These are phyloP conservation scores for Lineus longissimus DNA, from an alignment of 1,140 invertebrate species.

Conservation along the genomic window DNA sequence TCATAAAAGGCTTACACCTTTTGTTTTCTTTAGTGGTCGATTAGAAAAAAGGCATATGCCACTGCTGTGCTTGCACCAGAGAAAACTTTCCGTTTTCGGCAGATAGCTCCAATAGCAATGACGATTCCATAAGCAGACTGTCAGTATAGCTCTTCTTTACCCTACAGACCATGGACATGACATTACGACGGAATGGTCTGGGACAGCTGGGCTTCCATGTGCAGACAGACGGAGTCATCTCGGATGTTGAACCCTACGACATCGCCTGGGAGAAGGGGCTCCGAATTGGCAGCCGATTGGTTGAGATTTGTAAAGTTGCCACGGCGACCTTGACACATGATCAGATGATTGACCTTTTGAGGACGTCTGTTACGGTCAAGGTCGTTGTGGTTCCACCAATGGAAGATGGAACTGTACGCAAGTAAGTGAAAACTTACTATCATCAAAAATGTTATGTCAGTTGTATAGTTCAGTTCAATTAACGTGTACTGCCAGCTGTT, in stretches of 20 bases:
- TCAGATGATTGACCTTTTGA: conserved; percentile 88
- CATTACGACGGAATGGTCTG: conserved; percentile 71
- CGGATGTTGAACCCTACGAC: conserved; percentile 84
- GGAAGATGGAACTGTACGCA: conserved; percentile 65
- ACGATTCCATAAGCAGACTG: too few species aligned
- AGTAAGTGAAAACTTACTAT: conserved; percentile 47
- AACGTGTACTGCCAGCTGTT: too few species aligned
- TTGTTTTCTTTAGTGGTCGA: too few species aligned
- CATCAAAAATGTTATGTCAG: too few species aligned
- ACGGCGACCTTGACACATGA: conserved; percentile 86
- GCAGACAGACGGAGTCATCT: conserved; percentile 91
- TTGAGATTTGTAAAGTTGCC: conserved; percentile 76
- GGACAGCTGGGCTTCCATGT: conserved; percentile 93
- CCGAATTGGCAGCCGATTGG: conserved; percentile 79
- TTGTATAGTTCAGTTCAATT: too few species aligned
- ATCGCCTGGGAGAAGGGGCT: conserved; percentile 86
- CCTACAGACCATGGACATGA: conserved; percentile 67
- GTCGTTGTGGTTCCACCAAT: conserved; percentile 78
- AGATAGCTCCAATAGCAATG: too few species aligned
- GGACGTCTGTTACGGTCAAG: conserved; percentile 81
- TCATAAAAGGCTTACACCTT: too few species aligned
- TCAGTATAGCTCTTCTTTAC: too few species aligned
- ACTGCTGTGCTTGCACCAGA: too few species aligned
- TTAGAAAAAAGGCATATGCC: too few species aligned
- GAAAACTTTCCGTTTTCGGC: too few species aligned